Percentiles rank a stretch among this genome's conserved stretches.
phyloP scores from a whole-genome alignment of 2,113 vertebrate genomes.

The Prietella phreatophila region DNA sequence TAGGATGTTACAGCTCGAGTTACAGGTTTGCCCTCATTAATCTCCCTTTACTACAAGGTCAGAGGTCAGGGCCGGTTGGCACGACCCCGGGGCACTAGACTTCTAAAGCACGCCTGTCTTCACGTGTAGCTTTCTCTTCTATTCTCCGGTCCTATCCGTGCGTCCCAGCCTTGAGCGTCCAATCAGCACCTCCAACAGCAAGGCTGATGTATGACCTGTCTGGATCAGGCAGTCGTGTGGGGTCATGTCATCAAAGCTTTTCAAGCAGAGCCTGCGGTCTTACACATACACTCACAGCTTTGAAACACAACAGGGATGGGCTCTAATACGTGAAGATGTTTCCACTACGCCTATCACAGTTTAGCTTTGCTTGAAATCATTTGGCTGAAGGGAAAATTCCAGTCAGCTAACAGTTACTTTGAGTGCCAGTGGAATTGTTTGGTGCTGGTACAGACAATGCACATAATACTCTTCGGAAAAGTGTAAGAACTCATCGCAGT shows the following conservation, averaged over 20 bases:
- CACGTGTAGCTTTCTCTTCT: conserved; percentile 39
- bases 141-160: not conserved
- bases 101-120: conserved; percentile 35
- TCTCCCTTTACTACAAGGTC: conserved; percentile 44
- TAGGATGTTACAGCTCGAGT: conserved; percentile 51
- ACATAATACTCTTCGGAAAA: not conserved
- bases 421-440: not conserved
- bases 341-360: not conserved
- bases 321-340: too few relatives aligned
- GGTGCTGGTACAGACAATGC: not conserved
- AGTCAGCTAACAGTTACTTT: not conserved
- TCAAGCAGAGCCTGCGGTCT: not conserved
- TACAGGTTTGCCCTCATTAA: conserved; percentile 53
- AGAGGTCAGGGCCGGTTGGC: conserved; percentile 48
- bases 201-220: conserved; percentile 42
- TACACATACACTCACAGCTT: not conserved
- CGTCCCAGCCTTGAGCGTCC: conserved; percentile 10
- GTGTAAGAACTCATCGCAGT: not conserved
- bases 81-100: conserved; percentile 43
- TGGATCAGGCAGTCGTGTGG: conserved; percentile 29
- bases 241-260: conserved; percentile 6
- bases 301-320: not conserved
- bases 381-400: not conserved
- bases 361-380: not conserved
- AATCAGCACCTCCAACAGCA: conserved; percentile 24